Evolutionary conservation across 1,140 invertebrate species (phyloP).

Genomic region (Drosophila eugracilis): DNA sequence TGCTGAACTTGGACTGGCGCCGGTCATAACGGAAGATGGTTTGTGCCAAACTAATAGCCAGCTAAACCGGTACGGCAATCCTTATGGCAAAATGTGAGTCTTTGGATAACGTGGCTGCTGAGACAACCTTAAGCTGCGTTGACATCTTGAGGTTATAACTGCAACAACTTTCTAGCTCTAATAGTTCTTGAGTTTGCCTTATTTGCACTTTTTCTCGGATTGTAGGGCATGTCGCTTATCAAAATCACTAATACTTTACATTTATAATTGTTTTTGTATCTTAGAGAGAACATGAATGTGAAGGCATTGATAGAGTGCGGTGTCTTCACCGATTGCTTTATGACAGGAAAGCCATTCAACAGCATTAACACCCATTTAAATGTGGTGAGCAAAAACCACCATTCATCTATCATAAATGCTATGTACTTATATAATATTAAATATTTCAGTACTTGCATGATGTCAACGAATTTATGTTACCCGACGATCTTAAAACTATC

Average conservation of each 20-base stretch:
- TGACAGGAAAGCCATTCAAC: conserved; percentile 39
- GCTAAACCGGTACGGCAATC: conserved; percentile 60
- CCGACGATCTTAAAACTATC: conserved; percentile 54
- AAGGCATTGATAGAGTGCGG: conserved; percentile 24
- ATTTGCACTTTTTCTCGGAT: too few species aligned
- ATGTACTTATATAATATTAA: neutral
- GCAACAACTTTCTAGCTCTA: too few species aligned
- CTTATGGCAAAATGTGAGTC: conserved; percentile 51
- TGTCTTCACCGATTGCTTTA: conserved; percentile 46
- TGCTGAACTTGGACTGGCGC: conserved; percentile 16
- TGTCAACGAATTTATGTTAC: conserved; percentile 66
- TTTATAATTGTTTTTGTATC: neutral
- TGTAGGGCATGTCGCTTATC: too few species aligned
- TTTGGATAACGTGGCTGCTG: too few species aligned
- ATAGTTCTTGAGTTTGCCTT: too few species aligned
- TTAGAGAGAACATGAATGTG: conserved; percentile 4
- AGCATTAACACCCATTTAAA: conserved; percentile 22
- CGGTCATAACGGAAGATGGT: conserved; percentile 69
- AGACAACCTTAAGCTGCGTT: too few species aligned
- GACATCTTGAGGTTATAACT: too few species aligned
- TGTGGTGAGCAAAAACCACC: conserved; percentile 19
- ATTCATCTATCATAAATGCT: neutral
- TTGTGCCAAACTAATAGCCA: conserved; percentile 66
- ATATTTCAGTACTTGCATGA: conserved; percentile 69
- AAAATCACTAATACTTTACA: too few species aligned